These are phyloP conservation scores for Agapornis canus DNA, from an alignment of 2,797 vertebrate genomes.

Conservation along the genomic window DNA sequence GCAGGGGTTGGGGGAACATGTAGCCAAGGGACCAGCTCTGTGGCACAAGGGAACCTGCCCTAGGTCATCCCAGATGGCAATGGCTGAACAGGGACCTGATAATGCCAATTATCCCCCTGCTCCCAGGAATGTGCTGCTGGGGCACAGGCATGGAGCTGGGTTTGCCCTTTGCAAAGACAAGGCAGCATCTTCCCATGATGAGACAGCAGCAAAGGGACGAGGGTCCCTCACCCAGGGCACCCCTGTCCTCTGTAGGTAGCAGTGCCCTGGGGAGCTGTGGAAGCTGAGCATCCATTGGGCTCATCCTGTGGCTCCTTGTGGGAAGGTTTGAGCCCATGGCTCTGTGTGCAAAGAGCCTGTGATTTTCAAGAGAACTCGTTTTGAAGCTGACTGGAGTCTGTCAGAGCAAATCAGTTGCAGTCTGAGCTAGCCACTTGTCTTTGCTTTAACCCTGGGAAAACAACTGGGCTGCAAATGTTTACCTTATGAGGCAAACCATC, in stretches of 20 bases:
- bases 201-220: neutral
- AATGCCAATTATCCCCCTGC: neutral
- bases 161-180: rapidly evolving
- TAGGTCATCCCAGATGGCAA: neutral
- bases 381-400: neutral
- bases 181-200: neutral
- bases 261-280: neutral
- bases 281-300: rapidly evolving
- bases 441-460: constrained; percentile 40
- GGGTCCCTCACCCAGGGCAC: rapidly evolving
- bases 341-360: neutral
- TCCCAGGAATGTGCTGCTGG: neutral
- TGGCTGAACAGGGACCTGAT: neutral
- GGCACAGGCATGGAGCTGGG: neutral
- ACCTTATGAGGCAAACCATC: constrained; percentile 60
- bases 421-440: constrained; percentile 32
- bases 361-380: neutral
- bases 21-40: neutral
- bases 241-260: neutral
- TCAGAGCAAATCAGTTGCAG: constrained; percentile 3
- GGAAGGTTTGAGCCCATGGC: neutral
- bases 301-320: rapidly evolving
- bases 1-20: rapidly evolving
- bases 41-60: rapidly evolving
- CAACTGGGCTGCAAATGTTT: constrained; percentile 37